These are phyloP conservation scores for Gisinianus flammeolus DNA, from an alignment of 2,888 invertebrate species.

Conservation along the genomic window DNA sequence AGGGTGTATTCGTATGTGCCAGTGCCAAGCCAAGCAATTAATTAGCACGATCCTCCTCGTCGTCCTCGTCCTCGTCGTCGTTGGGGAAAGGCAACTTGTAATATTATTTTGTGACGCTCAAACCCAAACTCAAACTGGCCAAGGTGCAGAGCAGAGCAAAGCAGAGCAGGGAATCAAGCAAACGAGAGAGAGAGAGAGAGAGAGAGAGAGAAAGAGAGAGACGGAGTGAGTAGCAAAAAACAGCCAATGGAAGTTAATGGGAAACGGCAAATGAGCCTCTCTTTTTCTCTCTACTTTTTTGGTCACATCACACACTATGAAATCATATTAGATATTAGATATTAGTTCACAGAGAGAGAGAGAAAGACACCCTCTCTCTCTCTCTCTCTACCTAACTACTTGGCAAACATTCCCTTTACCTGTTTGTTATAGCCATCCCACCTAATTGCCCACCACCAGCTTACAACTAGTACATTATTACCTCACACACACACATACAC, in stretches of 20 bases:
- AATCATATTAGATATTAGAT: slow-evolving; percentile 55
- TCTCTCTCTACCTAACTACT: slow-evolving; percentile 42
- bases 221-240: no score
- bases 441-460: slow-evolving; percentile 39
- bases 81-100: slow-evolving; percentile 27
- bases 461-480: slow-evolving; percentile 3
- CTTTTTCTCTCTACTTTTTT: slow-evolving; percentile 36
- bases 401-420: slow-evolving; percentile 49
- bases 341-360: slow-evolving; percentile 46
- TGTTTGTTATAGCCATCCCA: slow-evolving; percentile 45
- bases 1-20: slow-evolving; percentile 46
- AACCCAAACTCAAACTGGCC: no score
- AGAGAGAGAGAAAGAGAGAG: no score
- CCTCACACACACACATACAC: no score
- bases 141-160: no score
- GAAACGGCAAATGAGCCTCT: slow-evolving; percentile 49
- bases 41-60: slow-evolving; percentile 50
- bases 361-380: slow-evolving; percentile 38
- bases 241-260: slow-evolving; percentile 53
- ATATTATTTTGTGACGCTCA: slow-evolving; percentile 44
- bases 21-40: slow-evolving; percentile 52
- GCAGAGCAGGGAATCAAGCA: no score
- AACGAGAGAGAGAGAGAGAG: no score
- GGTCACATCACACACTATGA: slow-evolving; percentile 49
- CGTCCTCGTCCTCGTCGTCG: no score